Evolutionary conservation across 1,140 invertebrate genomes (phyloP).

Genomic region (Pogonomyrmex barbatus): DNA sequence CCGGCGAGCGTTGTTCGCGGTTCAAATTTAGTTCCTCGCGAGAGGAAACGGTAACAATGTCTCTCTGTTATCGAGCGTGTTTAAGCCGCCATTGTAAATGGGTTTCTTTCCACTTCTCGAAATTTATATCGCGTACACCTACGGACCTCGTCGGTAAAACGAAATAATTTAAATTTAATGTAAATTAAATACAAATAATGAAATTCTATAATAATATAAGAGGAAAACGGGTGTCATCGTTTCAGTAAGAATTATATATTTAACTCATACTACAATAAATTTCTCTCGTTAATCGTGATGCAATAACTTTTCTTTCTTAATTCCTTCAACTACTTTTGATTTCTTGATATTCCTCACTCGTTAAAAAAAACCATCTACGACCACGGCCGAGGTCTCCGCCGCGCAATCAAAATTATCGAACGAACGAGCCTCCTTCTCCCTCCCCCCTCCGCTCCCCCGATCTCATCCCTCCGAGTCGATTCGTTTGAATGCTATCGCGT

Average conservation of each 20-base stretch:
- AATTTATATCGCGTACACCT: not conserved
- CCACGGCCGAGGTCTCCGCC: not conserved
- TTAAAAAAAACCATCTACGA: slow-evolving; percentile 1
- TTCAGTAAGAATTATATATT: not conserved
- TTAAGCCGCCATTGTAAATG: not conserved
- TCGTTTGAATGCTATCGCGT: slow-evolving; percentile 48
- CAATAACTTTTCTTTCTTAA: slow-evolving; percentile 5
- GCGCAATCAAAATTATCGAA: slow-evolving; percentile 53
- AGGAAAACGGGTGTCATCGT: not conserved
- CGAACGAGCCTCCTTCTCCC: not conserved
- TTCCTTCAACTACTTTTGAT: not conserved
- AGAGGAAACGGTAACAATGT: slow-evolving; percentile 34
- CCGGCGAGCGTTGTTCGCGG: slow-evolving; percentile 46
- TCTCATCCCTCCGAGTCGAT: slow-evolving; percentile 4
- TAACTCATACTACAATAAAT: not conserved
- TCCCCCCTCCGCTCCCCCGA: not conserved
- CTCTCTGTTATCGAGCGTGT: slow-evolving; percentile 32
- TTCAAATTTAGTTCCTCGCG: slow-evolving; percentile 48
- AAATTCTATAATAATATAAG: not conserved
- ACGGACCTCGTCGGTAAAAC: not conserved
- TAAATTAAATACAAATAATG: not conserved
- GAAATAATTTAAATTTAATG: not conserved
- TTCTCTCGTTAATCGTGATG: not conserved
- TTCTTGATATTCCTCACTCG: not conserved
- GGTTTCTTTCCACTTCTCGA: not conserved